phyloP scores from a whole-genome alignment of 2,888 invertebrate species.

The Mycogona germanica region DNA sequence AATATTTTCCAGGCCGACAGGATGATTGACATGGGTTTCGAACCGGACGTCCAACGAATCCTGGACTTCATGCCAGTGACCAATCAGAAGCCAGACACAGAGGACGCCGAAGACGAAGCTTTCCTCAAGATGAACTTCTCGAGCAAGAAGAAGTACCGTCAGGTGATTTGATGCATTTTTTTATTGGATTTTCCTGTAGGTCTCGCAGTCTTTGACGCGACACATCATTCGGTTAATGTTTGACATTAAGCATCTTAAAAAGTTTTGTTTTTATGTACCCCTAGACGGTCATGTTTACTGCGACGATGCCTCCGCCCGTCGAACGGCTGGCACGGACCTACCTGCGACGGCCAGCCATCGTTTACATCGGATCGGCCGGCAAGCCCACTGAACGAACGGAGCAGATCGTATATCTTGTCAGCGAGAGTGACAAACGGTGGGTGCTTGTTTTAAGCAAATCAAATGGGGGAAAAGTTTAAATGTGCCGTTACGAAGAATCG shows the following conservation, averaged over 20 bases:
- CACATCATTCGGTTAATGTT: slow-evolving; percentile 4
- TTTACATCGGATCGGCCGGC: slow-evolving; percentile 92
- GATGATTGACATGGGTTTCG: slow-evolving; percentile 99
- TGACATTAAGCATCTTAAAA: background rate
- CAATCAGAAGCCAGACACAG: slow-evolving; percentile 94
- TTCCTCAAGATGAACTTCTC: slow-evolving; percentile 85
- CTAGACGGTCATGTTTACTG: slow-evolving; percentile 99
- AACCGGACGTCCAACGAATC: slow-evolving; percentile 91
- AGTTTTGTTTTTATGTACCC: slow-evolving; percentile 23
- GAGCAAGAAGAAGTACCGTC: slow-evolving; percentile 91
- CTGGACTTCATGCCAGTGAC: slow-evolving; percentile 96
- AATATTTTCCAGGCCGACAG: slow-evolving; percentile 71
- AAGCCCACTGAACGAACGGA: slow-evolving; percentile 97
- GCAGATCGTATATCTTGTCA: slow-evolving; percentile 91
- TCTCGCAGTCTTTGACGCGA: background rate
- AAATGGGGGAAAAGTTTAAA: too few relatives aligned
- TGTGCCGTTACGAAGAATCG: too few relatives aligned
- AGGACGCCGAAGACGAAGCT: slow-evolving; percentile 92
- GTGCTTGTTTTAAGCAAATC: slow-evolving; percentile 7
- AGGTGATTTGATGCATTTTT: slow-evolving; percentile 38
- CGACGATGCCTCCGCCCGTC: slow-evolving; percentile 98
- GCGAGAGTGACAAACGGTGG: slow-evolving; percentile 82
- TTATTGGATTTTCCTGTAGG: background rate
- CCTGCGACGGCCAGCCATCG: slow-evolving; percentile 88
- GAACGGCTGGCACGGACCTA: slow-evolving; percentile 92